A percentile compares a stretch with the other conserved stretches of the same genome.
phyloP scores from a whole-genome alignment of 2,113 vertebrate genomes.

The Prunella himalayana region DNA sequence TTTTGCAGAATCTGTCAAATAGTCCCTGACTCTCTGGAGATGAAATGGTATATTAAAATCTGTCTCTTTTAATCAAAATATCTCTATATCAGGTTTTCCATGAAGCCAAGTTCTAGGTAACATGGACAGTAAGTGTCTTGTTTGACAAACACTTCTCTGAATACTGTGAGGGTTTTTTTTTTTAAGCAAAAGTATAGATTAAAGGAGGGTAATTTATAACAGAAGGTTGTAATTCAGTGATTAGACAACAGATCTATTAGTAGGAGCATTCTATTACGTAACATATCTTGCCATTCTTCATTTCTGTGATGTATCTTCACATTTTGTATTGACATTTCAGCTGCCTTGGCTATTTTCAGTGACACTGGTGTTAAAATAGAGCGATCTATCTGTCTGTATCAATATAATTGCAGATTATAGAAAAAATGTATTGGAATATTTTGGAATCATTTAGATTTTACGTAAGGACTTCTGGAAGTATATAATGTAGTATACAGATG shows the following conservation, averaged over 20 bases:
- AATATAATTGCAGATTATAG: not conserved
- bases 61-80: not conserved
- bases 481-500: not conserved
- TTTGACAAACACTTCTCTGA: not conserved
- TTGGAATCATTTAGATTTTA: not conserved
- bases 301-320: fast-evolving
- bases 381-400: not conserved
- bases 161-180: not conserved
- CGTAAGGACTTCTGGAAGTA: not conserved
- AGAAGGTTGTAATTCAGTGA: not conserved
- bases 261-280: not conserved
- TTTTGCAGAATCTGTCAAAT: not conserved
- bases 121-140: not conserved
- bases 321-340: not conserved
- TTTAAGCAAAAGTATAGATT: not conserved
- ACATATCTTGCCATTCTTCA: not conserved
- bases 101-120: not conserved
- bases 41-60: not conserved
- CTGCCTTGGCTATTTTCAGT: not conserved
- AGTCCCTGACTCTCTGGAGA: not conserved
- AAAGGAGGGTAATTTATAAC: not conserved
- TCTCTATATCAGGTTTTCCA: not conserved
- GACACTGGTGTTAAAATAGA: not conserved
- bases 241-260: not conserved
- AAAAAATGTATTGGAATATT: not conserved